These are phyloP conservation scores for Ambastaia sidthimunki DNA, from an alignment of 2,797 vertebrate genomes.

Conservation along the genomic window DNA sequence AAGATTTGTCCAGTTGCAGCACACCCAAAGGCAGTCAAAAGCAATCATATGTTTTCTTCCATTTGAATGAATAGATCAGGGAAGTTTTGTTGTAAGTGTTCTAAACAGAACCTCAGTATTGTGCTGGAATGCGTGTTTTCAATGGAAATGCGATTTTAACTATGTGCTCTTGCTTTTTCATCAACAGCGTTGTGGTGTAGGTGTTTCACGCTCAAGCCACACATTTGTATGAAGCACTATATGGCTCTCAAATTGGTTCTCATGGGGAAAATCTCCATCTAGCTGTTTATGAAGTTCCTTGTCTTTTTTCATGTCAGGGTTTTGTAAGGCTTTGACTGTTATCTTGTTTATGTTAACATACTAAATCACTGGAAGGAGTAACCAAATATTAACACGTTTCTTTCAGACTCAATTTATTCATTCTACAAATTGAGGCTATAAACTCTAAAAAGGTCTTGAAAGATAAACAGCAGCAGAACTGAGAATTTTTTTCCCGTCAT, in stretches of 20 bases:
- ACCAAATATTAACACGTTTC: slow-evolving; percentile 55
- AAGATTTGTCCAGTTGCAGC: slow-evolving; percentile 25
- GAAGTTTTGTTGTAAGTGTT: neutral
- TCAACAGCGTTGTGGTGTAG: neutral
- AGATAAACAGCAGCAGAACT: slow-evolving; percentile 7
- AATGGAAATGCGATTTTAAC: neutral
- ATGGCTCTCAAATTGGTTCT: neutral
- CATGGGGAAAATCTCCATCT: slow-evolving; percentile 7
- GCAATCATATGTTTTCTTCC: slow-evolving; percentile 26
- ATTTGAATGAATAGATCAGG: slow-evolving; percentile 20
- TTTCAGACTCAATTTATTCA: slow-evolving; percentile 48
- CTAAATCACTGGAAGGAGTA: slow-evolving; percentile 32
- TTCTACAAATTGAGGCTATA: slow-evolving; percentile 48
- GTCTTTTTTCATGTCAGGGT: neutral
- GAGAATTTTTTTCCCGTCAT: slow-evolving; percentile 46
- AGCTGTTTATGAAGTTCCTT: slow-evolving; percentile 7
- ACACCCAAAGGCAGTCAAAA: slow-evolving; percentile 50
- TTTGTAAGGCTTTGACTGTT: slow-evolving; percentile 13
- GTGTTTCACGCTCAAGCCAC: neutral
- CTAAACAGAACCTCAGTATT: slow-evolving; percentile 12
- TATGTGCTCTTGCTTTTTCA: neutral
- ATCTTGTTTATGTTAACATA: slow-evolving; percentile 14
- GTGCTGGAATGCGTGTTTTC: neutral
- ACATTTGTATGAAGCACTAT: neutral
- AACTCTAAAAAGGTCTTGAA: slow-evolving; percentile 19